A percentile compares a stretch with the other conserved stretches of the same genome.
phyloP scores from a whole-genome alignment of 2,888 invertebrate genomes.

The Caprella mutica region DNA sequence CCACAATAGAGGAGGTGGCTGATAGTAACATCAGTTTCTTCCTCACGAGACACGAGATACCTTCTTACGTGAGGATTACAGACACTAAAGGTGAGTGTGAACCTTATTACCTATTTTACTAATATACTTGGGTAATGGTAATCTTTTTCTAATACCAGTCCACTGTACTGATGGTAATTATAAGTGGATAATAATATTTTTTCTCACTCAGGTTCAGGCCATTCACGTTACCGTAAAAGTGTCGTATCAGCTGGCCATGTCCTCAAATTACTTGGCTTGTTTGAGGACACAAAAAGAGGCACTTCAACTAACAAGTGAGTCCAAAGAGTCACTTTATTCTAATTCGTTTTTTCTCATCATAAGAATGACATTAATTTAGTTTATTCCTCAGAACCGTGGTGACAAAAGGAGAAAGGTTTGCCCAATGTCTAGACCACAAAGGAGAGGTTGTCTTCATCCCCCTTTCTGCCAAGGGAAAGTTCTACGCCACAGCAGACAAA shows the following conservation, averaged over 20 bases:
- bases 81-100: slow-evolving; percentile 36
- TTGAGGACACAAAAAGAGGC: slow-evolving; percentile 51
- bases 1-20: slow-evolving; percentile 39
- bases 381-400: too few species aligned
- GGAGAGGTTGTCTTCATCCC: slow-evolving; percentile 63
- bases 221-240: slow-evolving; percentile 51
- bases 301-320: too few species aligned
- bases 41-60: slow-evolving; percentile 52
- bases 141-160: neutral
- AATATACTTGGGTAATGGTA: neutral
- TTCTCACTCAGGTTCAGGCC: slow-evolving; percentile 5
- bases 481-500: slow-evolving; percentile 53
- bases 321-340: too few species aligned
- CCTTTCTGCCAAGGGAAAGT: slow-evolving; percentile 60
- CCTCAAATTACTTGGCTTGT: slow-evolving; percentile 59
- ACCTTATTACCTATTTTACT: neutral
- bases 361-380: too few species aligned
- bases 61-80: slow-evolving; percentile 46
- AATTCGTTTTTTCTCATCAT: too few species aligned
- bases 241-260: slow-evolving; percentile 60
- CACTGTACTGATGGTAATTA: neutral
- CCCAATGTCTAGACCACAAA: slow-evolving; percentile 60
- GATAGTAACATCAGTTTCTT: slow-evolving; percentile 58
- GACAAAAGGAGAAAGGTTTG: slow-evolving; percentile 46
- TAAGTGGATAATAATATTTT: neutral